Evolutionary conservation across 2,888 invertebrate genomes (phyloP).

Genomic region (Nomada flava): DNA sequence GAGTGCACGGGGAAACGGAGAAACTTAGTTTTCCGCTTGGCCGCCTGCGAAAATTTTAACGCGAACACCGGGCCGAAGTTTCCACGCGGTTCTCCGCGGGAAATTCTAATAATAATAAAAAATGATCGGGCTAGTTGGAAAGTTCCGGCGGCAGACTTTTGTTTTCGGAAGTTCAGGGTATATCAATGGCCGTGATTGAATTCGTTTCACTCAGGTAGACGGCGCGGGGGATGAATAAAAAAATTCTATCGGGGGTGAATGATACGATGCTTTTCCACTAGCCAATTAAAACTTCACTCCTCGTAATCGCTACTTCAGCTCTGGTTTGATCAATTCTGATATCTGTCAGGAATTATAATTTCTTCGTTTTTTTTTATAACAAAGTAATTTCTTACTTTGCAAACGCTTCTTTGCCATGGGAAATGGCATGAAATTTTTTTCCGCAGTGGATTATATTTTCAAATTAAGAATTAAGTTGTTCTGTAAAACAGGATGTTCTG

Average conservation of each 20-base stretch:
- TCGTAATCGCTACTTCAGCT: background rate
- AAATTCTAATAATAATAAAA: constrained; percentile 18
- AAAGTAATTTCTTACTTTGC: too few relatives aligned
- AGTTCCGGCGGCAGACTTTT: background rate
- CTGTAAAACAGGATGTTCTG: constrained; percentile 26
- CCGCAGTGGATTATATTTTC: too few relatives aligned
- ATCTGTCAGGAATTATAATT: constrained; percentile 3
- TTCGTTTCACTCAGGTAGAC: background rate
- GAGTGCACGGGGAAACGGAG: constrained; percentile 1
- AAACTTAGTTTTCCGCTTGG: constrained; percentile 34
- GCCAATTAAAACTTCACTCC: constrained; percentile 19
- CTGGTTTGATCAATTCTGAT: background rate
- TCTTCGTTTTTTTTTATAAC: background rate
- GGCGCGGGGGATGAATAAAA: background rate
- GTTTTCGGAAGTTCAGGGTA: background rate
- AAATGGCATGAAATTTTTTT: background rate
- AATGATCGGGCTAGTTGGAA: background rate
- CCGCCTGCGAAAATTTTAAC: constrained; percentile 45
- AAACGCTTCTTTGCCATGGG: background rate
- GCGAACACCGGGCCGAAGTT: background rate
- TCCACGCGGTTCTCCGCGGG: background rate
- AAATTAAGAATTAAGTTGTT: background rate
- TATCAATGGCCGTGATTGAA: background rate
- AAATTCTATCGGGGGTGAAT: background rate
- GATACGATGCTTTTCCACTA: constrained; percentile 9